Evolutionary conservation across 2,888 invertebrate species (phyloP).

Genomic region (Caenorhabditis sp.): DNA sequence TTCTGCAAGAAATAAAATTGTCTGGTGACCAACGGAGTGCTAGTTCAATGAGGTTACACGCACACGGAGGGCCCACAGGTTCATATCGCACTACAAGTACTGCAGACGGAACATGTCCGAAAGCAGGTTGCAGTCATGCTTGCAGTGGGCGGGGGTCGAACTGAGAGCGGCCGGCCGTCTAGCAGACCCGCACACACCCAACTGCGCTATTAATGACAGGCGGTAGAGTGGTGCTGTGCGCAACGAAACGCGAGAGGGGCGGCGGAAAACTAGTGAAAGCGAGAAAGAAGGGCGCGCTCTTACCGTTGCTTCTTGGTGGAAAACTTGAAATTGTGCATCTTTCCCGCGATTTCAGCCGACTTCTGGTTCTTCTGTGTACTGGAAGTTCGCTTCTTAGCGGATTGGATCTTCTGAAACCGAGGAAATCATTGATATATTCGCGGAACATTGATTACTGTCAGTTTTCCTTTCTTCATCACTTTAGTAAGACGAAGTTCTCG

Average conservation of each 20-base stretch:
- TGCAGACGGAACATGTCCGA: slow-evolving; percentile 27
- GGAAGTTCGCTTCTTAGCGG: slow-evolving; percentile 30
- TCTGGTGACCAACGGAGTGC: slow-evolving; percentile 49
- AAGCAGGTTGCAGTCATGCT: slow-evolving; percentile 51
- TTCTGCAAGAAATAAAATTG: slow-evolving; percentile 19
- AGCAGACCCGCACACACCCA: slow-evolving; percentile 6
- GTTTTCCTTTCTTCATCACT: slow-evolving; percentile 62
- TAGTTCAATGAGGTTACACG: slow-evolving; percentile 47
- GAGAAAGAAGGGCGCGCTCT: neutral
- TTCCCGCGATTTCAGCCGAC: slow-evolving; percentile 26
- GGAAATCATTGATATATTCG: neutral
- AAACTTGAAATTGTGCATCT: slow-evolving; percentile 62
- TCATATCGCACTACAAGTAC: slow-evolving; percentile 52
- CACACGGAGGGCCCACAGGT: slow-evolving; percentile 48
- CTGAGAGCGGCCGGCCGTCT: neutral
- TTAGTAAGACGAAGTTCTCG: slow-evolving; percentile 60
- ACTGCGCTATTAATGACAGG: slow-evolving; percentile 12
- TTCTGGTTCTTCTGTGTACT: slow-evolving; percentile 20
- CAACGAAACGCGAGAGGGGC: neutral
- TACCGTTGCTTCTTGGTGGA: slow-evolving; percentile 61
- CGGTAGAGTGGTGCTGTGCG: neutral
- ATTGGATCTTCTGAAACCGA: slow-evolving; percentile 39
- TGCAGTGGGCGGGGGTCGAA: slow-evolving; percentile 7
- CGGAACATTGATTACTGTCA: slow-evolving; percentile 29
- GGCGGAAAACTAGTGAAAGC: neutral